Evolutionary conservation across 2,797 vertebrate species (phyloP).

Genomic region (Cuculus canorus): DNA sequence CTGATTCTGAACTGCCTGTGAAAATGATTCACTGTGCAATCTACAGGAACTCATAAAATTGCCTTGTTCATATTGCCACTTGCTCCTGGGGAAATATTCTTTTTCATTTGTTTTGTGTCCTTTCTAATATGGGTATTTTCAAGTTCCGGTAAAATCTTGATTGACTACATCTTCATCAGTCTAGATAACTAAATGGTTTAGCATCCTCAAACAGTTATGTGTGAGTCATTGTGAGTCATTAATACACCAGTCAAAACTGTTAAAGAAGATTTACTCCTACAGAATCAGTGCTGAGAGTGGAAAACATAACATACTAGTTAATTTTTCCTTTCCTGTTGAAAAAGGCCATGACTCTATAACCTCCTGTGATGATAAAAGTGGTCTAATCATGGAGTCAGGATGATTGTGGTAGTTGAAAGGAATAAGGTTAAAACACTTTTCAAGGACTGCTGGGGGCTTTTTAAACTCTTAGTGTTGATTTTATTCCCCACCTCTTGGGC

Average conservation of each 20-base stretch:
- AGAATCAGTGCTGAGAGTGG: not conserved
- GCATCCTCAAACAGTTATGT: not conserved
- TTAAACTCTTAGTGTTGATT: not conserved
- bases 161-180: not conserved
- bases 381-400: not conserved
- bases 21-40: not conserved
- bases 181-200: not conserved
- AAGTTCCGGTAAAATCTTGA: not conserved
- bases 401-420: not conserved
- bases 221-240: not conserved
- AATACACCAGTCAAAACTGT: not conserved
- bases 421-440: not conserved
- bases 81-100: not conserved
- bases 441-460: not conserved
- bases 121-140: not conserved
- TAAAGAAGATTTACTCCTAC: not conserved
- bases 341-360: not conserved
- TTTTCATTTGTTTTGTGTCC: not conserved
- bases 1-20: not conserved
- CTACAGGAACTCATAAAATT: not conserved
- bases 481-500: not conserved
- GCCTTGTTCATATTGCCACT: not conserved
- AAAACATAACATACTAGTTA: not conserved
- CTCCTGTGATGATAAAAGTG: not conserved
- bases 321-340: not conserved